These are phyloP conservation scores for Choreutis nemorana DNA, from an alignment of 2,888 invertebrate species.

Conservation along the genomic window DNA sequence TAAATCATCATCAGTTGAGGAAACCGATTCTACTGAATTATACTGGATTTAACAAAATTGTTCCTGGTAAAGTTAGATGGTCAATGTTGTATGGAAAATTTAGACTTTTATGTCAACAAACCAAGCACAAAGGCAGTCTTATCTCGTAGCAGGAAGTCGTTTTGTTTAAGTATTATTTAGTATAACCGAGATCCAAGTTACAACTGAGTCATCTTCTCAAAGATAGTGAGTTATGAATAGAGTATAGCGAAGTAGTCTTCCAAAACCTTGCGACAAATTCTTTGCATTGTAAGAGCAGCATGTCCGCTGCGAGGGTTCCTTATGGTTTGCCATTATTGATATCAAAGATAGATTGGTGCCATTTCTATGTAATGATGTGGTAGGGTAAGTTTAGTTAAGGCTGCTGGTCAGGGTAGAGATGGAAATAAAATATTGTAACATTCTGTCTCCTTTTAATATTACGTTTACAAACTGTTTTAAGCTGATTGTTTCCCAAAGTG, in stretches of 20 bases:
- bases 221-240: slow-evolving; percentile 48
- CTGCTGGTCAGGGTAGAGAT: slow-evolving; percentile 63
- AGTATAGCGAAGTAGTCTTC: slow-evolving; percentile 64
- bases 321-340: slow-evolving; percentile 65
- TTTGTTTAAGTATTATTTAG: no score
- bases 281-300: slow-evolving; percentile 28
- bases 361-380: slow-evolving; percentile 62
- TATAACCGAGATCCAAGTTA: no score
- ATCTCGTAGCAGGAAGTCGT: no score
- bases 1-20: no score
- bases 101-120: no score
- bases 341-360: slow-evolving; percentile 68
- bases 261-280: slow-evolving; percentile 52
- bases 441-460: slow-evolving; percentile 36
- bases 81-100: no score
- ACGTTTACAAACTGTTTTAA: slow-evolving; percentile 34
- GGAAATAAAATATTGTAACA: slow-evolving; percentile 56
- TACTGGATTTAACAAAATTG: no score
- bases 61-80: no score
- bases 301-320: slow-evolving; percentile 58
- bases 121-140: no score
- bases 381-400: slow-evolving; percentile 63
- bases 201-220: no score
- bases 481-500: slow-evolving; percentile 21
- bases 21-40: no score